Evolutionary conservation across 2,113 vertebrate species (phyloP), one percentile per base, ranked within the genome.

Genomic region (Grantiella picta): DNA sequence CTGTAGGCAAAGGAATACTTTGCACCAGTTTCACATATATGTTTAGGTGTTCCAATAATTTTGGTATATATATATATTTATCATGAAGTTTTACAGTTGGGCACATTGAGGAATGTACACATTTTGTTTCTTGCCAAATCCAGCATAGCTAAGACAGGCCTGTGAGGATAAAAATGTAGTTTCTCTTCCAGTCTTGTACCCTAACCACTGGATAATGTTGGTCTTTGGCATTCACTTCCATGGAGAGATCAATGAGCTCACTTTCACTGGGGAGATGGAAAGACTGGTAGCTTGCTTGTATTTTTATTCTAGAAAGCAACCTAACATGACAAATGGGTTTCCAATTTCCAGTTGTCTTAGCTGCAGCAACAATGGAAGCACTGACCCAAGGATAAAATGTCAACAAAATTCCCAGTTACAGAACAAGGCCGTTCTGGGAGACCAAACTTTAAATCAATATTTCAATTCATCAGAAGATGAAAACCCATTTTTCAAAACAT

Each of bases 301-400:
- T 77, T 93, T 94, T 92, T 35, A 59, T 68, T 84, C 90, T 87
- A 91, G 81, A n/a, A 76, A 89, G 65, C n/a, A 57, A 82, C 81
- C 87, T 80, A 73, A 93, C 64, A 47, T 92, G 91, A 95, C 1
- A 5, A 96, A 94, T 92, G 61, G 27, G 16, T 91, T 97, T 94
- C 78, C 59, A 87, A 54, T 91, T 92, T 94, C 75, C 78, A 85
- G 54, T 92, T 91, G 70, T 94, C 89, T 91, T 82, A 84, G 91
- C 33, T 69, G 70, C 57, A 52, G 63, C 42, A 85, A 77, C 40
- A 94, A 94, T 65, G 82, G 82, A 85, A 89, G 53, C 71, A 80
- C 50, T 92, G 94, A 95, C 70, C 87, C 17, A 0, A 85, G 33
- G 63, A 73, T 65, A 87, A 95, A 92, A 91, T 73, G 63, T 33